These are phyloP conservation scores for Petrolisthes manimaculis DNA, from an alignment of 2,888 invertebrate genomes.

Conservation along the genomic window DNA sequence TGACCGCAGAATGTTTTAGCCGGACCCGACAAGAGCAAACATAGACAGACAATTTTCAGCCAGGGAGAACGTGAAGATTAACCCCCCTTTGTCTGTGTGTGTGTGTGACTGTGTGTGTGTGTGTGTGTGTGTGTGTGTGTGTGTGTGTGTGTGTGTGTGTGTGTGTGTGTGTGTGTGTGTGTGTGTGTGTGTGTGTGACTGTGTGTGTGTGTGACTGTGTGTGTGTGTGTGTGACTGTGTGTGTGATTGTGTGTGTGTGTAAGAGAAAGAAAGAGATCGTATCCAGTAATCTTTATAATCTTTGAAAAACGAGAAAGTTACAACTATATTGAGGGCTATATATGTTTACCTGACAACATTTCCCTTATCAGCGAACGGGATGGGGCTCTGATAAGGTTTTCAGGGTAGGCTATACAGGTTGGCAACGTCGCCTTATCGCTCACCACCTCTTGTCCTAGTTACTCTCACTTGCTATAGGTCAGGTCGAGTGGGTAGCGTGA, in stretches of 20 bases:
- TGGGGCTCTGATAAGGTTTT: neutral
- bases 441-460: no score
- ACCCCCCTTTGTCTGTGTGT: conserved; percentile 8
- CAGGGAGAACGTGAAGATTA: neutral
- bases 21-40: conserved; percentile 13
- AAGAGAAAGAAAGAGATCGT: neutral
- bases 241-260: neutral
- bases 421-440: no score
- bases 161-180: neutral
- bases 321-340: neutral
- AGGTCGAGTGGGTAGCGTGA: no score
- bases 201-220: neutral
- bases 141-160: neutral
- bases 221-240: neutral
- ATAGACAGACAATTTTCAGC: neutral
- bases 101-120: conserved; percentile 7
- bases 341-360: conserved; percentile 5
- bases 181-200: neutral
- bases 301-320: no score
- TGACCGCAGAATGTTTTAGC: neutral
- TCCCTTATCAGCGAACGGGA: neutral
- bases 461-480: no score
- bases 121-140: neutral
- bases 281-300: no score
- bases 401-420: neutral